phyloP scores from a whole-genome alignment of 2,113 vertebrate species.

The Microcebus jonahi region DNA sequence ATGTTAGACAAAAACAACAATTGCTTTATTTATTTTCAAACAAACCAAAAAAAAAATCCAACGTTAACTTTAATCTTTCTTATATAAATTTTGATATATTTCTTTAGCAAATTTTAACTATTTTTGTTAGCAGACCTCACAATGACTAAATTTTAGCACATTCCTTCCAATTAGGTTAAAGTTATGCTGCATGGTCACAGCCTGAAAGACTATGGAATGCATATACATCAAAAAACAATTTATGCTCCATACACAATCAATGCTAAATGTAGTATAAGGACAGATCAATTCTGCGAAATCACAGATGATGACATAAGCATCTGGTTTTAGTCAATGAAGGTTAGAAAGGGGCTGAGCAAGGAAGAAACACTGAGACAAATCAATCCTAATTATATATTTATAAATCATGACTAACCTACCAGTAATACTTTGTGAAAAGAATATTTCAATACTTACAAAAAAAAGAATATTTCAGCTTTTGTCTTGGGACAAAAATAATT shows the following conservation, averaged over 20 bases:
- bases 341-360: slow-evolving; percentile 85
- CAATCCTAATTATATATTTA: slow-evolving; percentile 95
- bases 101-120: slow-evolving; percentile 20
- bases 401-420: slow-evolving; percentile 87
- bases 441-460: slow-evolving; percentile 31
- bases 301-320: slow-evolving; percentile 80
- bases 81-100: slow-evolving; percentile 35
- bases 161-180: neutral
- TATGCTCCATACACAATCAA: slow-evolving; percentile 77
- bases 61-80: slow-evolving; percentile 2
- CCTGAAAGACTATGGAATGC: slow-evolving; percentile 59
- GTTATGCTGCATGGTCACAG: slow-evolving; percentile 28
- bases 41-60: slow-evolving; percentile 1
- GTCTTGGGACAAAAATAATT: slow-evolving; percentile 40
- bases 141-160: neutral
- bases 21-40: slow-evolving; percentile 49
- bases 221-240: slow-evolving; percentile 71
- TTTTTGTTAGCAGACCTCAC: neutral
- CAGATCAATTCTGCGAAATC: slow-evolving; percentile 83
- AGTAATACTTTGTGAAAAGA: slow-evolving; percentile 73
- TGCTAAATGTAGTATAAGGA: slow-evolving; percentile 57
- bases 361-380: slow-evolving; percentile 85
- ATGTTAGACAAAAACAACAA: slow-evolving; percentile 21
- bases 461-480: slow-evolving; percentile 68
- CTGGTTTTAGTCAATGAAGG: slow-evolving; percentile 87